phyloP scores from a whole-genome alignment of 2,888 invertebrate species.

The Scaptomyza tumidula region DNA sequence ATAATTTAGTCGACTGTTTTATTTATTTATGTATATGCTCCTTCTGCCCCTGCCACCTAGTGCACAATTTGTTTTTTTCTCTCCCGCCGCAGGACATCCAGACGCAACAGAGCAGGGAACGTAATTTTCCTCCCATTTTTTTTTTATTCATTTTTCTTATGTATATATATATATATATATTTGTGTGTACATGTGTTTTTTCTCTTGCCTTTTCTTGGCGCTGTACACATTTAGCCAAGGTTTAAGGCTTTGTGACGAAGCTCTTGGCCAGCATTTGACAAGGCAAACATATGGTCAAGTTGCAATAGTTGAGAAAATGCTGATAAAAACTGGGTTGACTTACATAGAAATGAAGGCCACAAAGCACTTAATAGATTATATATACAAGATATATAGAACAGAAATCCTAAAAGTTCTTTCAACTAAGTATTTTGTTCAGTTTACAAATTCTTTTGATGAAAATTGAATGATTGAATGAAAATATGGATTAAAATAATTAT shows the following conservation, averaged over 20 bases:
- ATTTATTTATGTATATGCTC: slow-evolving; percentile 39
- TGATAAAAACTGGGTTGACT: slow-evolving; percentile 46
- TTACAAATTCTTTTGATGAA: too few relatives aligned
- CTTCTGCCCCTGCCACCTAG: slow-evolving; percentile 7
- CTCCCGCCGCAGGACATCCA: slow-evolving; percentile 36
- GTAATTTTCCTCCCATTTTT: background rate
- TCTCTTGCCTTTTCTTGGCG: slow-evolving; percentile 10
- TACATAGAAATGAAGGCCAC: background rate
- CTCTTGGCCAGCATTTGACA: slow-evolving; percentile 60
- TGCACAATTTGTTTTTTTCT: background rate
- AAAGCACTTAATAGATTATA: background rate
- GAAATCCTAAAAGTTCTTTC: background rate
- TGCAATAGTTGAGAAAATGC: too few relatives aligned
- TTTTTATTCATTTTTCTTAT: background rate
- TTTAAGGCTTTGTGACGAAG: slow-evolving; percentile 25
- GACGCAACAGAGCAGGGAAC: slow-evolving; percentile 26
- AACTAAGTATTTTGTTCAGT: background rate
- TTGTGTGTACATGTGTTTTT: slow-evolving; percentile 8
- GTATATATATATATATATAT: background rate
- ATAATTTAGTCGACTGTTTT: slow-evolving; percentile 58
- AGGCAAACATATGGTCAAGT: slow-evolving; percentile 62
- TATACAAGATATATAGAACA: background rate
- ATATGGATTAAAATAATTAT: too few relatives aligned
- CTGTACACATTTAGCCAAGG: slow-evolving; percentile 54
- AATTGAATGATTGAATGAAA: too few relatives aligned